These are phyloP conservation scores for Agrotis exclamationis DNA, from an alignment of 2,888 invertebrate species.

Conservation along the genomic window DNA sequence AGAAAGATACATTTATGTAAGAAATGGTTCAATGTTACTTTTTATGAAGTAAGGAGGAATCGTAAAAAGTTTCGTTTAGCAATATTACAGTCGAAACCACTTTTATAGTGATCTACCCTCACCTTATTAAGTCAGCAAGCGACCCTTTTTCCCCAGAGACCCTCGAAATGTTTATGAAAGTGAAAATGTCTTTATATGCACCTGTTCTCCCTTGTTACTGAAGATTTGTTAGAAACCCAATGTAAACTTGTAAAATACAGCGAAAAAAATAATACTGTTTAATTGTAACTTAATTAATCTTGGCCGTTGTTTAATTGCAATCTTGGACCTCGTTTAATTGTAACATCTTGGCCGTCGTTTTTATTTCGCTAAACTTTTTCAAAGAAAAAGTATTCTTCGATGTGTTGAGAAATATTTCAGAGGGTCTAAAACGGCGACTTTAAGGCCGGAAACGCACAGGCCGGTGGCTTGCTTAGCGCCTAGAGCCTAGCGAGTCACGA, in stretches of 20 bases:
- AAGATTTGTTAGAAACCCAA: slow-evolving; percentile 72
- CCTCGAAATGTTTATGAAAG: slow-evolving; percentile 81
- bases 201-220: slow-evolving; percentile 78
- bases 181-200: slow-evolving; percentile 84
- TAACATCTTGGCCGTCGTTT: slow-evolving; percentile 19
- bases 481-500: too few species aligned
- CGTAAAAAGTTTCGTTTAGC: slow-evolving; percentile 79
- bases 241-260: slow-evolving; percentile 51
- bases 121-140: slow-evolving; percentile 84
- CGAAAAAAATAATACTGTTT: slow-evolving; percentile 41
- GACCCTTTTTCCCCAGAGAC: slow-evolving; percentile 74
- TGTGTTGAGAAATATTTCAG: slow-evolving; percentile 48
- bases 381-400: slow-evolving; percentile 38
- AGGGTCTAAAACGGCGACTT: too few species aligned
- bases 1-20: slow-evolving; percentile 29
- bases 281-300: slow-evolving; percentile 51
- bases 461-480: too few species aligned
- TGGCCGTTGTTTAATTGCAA: slow-evolving; percentile 39
- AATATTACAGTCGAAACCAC: slow-evolving; percentile 79
- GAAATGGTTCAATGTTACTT: slow-evolving; percentile 52
- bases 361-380: slow-evolving; percentile 34
- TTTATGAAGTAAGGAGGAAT: slow-evolving; percentile 73
- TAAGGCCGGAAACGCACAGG: too few species aligned
- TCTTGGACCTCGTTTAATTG: slow-evolving; percentile 38
- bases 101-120: slow-evolving; percentile 80